A percentile compares a stretch with the other conserved stretches of the same genome.
Conservation (phyloP, 2,888 invertebrate genomes). For the Dryomyza anilis region DNA sequence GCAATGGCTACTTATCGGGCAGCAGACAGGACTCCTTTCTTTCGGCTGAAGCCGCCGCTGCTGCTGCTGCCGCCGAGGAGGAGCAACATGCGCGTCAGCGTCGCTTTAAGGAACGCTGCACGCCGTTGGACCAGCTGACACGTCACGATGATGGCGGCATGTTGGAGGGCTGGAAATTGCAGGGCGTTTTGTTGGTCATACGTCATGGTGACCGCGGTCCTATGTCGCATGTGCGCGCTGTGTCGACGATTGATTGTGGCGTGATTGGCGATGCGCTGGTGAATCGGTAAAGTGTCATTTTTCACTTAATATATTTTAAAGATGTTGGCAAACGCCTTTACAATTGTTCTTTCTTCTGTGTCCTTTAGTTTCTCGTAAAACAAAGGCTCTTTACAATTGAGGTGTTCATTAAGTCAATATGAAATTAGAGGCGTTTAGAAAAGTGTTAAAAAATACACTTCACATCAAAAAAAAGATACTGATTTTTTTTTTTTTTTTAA, state of each 20-base stretch:
- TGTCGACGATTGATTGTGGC: slow-evolving; percentile 79
- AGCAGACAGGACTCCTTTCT: slow-evolving; percentile 33
- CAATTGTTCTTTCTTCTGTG: no score
- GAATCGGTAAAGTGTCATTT: slow-evolving; percentile 49
- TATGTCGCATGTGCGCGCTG: slow-evolving; percentile 79
- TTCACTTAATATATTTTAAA: not conserved
- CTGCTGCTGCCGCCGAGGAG: slow-evolving; percentile 47
- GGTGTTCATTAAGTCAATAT: no score
- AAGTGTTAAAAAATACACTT: no score
- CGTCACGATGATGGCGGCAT: slow-evolving; percentile 73
- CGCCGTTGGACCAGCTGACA: slow-evolving; percentile 72
- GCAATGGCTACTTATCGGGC: slow-evolving; percentile 45
- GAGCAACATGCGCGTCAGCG: slow-evolving; percentile 68
- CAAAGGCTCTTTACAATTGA: no score
- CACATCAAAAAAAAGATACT: no score
- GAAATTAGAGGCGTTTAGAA: no score
- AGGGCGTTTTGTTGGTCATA: slow-evolving; percentile 72
- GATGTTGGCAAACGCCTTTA: no score
- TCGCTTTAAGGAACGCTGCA: slow-evolving; percentile 72
- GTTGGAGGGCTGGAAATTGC: slow-evolving; percentile 60
- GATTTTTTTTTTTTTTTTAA: no score
- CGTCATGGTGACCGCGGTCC: slow-evolving; percentile 91
- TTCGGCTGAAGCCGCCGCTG: no score
- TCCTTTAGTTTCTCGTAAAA: no score
- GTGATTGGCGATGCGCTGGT: slow-evolving; percentile 57